Evolutionary conservation across 2,797 vertebrate species (phyloP).

Genomic region (Myiothlypis coronata): DNA sequence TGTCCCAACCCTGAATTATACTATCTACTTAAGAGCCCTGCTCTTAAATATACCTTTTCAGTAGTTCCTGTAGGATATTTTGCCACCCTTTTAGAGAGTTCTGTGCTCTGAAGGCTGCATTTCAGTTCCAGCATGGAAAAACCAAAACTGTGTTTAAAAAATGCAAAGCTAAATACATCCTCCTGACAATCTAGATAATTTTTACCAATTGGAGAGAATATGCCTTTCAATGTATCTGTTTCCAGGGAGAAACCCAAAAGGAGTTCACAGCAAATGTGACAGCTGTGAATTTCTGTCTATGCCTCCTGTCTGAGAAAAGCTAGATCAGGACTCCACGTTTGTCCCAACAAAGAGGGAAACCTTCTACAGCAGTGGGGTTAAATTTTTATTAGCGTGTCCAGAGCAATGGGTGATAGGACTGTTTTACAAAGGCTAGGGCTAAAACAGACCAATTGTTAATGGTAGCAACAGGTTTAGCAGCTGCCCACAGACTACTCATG

Average conservation of each 20-base stretch:
- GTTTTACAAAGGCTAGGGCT: background rate
- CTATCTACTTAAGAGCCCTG: background rate
- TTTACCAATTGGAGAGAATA: background rate
- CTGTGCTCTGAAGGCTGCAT: background rate
- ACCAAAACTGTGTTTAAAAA: constrained; percentile 1
- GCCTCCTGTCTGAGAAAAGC: background rate
- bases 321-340: background rate
- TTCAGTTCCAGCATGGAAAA: constrained; percentile 30
- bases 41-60: background rate
- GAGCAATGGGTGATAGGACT: background rate
- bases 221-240: background rate
- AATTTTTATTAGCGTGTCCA: background rate
- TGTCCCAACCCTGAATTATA: background rate
- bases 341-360: background rate
- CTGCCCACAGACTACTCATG: background rate
- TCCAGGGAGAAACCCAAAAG: background rate
- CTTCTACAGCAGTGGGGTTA: background rate
- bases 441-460: background rate
- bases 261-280: background rate
- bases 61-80: background rate
- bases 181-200: background rate
- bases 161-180: background rate
- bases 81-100: background rate
- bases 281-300: background rate
- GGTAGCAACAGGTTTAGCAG: background rate